These are phyloP conservation scores for Aurelia aurita complex sp. Pacific DNA, from an alignment of 30 jellyfish, hydroid and myxozoan species.

Conservation along the genomic window DNA sequence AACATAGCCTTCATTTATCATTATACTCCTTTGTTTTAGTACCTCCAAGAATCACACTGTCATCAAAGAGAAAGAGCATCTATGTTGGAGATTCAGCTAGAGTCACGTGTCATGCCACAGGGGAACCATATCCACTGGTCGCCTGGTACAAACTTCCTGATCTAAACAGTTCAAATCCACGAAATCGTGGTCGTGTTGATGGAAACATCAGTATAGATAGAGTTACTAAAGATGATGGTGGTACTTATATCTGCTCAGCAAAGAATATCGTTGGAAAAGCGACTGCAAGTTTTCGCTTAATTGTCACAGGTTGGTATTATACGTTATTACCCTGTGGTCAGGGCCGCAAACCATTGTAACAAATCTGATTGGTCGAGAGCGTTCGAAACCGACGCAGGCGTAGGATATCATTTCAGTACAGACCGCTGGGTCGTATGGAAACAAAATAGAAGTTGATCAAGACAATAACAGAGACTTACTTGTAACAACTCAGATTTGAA, in stretches of 20 bases:
- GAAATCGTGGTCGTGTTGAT: constrained; percentile 46
- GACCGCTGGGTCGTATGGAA: too few relatives aligned
- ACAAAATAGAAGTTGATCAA: too few relatives aligned
- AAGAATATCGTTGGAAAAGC: constrained; percentile 74
- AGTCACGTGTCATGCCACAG: constrained; percentile 85
- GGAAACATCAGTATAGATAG: constrained; percentile 70
- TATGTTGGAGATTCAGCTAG: constrained; percentile 81
- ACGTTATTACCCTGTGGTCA: too few relatives aligned
- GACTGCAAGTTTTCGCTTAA: constrained; percentile 41
- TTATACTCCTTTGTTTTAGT: constrained; percentile 38
- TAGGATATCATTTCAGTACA: too few relatives aligned
- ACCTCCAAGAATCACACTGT: constrained; percentile 76
- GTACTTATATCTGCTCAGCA: constrained; percentile 89
- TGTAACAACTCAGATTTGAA: too few relatives aligned
- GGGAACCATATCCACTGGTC: constrained; percentile 90
- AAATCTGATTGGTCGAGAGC: too few relatives aligned
- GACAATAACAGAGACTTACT: too few relatives aligned
- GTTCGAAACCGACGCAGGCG: too few relatives aligned
- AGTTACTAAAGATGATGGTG: constrained; percentile 78
- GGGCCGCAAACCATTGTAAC: too few relatives aligned
- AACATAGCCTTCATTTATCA: background rate
- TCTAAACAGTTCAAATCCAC: constrained; percentile 20
- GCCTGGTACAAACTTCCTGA: constrained; percentile 76
- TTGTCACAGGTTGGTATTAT: constrained; percentile 72
- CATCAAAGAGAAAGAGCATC: constrained; percentile 46